Evolutionary conservation across 2,113 vertebrate species (phyloP), one percentile per base, ranked within the genome.

Genomic region (Hemicordylus capensis): DNA sequence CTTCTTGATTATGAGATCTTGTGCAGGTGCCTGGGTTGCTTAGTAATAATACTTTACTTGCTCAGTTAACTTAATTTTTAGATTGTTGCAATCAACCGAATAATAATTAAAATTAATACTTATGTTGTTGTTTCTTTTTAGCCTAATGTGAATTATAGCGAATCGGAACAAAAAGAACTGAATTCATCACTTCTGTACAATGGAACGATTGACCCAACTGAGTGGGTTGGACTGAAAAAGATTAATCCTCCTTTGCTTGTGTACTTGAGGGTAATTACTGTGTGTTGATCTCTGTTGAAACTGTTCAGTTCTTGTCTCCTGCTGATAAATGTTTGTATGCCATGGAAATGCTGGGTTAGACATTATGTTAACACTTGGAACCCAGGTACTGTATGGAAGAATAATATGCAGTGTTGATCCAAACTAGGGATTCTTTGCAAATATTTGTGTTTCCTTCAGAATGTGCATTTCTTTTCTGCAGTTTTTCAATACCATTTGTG

Each of bases 191-290:
- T 97, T 37, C 97, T 99, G 70, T 99, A 99, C 91, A 95, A 84
- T 0, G 89, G 85, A 0, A 90, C 92, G 0, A 95, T 98, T 66
- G 98, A 99, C 89, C 98, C 98, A 48, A 95, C 97, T 0, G 97
- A 98, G 91, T 99, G 99, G 99, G 97, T 99, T 34, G 99, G 99
- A 91, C 93, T 99, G 85, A 93, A 90, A 78, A 99, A 99, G 92
- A 94, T 95, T 7, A 94, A 93, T 1, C 96, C 98, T 8, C 91
- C n/a, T n/a, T n/a, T 99, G 85, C 97, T 99, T 72, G 96, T 96
- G 28, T 98, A 99, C 89, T 96, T 99, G 83, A 97, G 98, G 97
- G 99, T 99, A 96, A 98, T 85, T 63, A 24, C 34, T 81, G 39
- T 54, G 74, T 83, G 3, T 2, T 54, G 51, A 7, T 84, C 37